Evolutionary conservation across 2,113 vertebrate species (phyloP).

Genomic region (Ctenodactylus gundi): DNA sequence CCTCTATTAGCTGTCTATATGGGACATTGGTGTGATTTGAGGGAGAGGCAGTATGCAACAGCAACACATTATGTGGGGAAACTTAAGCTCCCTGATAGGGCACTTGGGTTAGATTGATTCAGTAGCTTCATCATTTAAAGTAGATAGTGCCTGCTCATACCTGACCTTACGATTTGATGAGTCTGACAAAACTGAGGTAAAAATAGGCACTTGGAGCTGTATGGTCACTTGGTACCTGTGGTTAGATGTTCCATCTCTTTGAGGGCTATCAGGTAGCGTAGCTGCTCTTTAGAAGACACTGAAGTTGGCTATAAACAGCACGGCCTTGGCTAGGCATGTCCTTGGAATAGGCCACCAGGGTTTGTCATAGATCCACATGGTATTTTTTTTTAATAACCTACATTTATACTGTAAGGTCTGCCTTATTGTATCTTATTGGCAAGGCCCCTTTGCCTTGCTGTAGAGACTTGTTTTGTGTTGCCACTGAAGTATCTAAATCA

Average conservation of each 20-base stretch:
- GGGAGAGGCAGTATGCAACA: neutral
- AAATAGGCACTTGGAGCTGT: neutral
- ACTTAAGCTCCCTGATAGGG: neutral
- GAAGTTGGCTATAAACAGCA: neutral
- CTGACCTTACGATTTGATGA: neutral
- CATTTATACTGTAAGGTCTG: neutral
- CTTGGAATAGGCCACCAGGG: neutral
- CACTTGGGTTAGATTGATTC: neutral
- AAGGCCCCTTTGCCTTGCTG: neutral
- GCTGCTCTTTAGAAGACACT: neutral
- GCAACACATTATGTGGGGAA: neutral
- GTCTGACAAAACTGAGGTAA: neutral
- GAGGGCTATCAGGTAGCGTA: neutral
- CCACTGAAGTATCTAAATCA: neutral
- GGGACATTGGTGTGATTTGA: neutral
- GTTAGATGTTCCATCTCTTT: neutral
- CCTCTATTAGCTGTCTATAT: neutral
- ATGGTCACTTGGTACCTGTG: neutral
- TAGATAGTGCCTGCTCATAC: neutral
- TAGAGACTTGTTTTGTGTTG: neutral
- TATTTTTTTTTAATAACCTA: neutral
- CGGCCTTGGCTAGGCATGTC: neutral
- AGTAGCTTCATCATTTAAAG: neutral
- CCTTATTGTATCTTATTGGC: neutral
- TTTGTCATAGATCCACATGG: neutral